Evolutionary conservation across 2,797 vertebrate genomes (phyloP), one percentile per base, ranked within the genome.

Genomic region (Tapera naevia): DNA sequence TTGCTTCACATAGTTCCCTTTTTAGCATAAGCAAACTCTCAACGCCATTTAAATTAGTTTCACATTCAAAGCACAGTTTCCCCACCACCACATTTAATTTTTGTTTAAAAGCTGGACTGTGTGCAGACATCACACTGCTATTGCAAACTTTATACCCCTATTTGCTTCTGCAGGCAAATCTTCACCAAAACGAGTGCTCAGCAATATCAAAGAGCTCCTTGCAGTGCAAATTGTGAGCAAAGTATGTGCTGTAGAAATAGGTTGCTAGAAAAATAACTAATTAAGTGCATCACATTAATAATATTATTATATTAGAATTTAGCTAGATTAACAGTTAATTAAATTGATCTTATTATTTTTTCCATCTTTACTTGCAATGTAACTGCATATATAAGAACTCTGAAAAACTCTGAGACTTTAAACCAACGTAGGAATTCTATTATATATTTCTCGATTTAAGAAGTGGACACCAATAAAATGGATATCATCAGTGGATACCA

Each of bases 391-490:
- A 32, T 8, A 61, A 57, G n/a, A 57, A 53, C 17, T 41, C 37
- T 57, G 51, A 83, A 83, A 88, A 69, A 33, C 18, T 46, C 15
- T 9, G 7, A 54, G 35, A 56, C 13, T 83, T 64, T 28, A 88
- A 30, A 43, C 56, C 10, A 56, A 4, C 6, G 5, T 28, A 71
- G 22, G 15, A 83, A 27, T 8, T 6, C 54, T 62, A 10, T 8
- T 18, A 22, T 21, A 15, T 45, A 15, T 80, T 88, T 27, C 14
- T 54, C 23, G 62, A 12, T 25, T 50, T 80, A 65, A 82, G 16
- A 7, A 46, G 27, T 35, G 10, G 43, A 53, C 54, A 35, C 2
- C 5, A 28, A 33, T 21, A 48, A 0, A 1, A 7, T 39, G 12
- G 25, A 24, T 15, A n/a, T n/a, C n/a, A n/a, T n/a, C n/a, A n/a